A percentile compares a stretch with the other conserved stretches of the same genome.
phyloP scores from a whole-genome alignment of 2,797 vertebrate species.

The Gymnothorax reevesii region DNA sequence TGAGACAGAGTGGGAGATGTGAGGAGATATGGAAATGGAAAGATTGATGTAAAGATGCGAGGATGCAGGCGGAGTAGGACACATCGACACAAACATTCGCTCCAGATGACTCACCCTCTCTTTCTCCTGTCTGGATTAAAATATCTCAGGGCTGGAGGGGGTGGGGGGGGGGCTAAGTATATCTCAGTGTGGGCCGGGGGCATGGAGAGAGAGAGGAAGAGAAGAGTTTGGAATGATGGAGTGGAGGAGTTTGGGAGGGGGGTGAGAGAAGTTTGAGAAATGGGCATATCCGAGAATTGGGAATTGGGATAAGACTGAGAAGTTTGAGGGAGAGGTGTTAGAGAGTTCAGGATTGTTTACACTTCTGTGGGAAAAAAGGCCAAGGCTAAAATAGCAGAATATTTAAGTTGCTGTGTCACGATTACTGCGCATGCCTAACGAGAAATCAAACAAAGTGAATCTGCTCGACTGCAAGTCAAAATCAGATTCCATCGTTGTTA shows the following conservation, averaged over 20 bases:
- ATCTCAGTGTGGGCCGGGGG: constrained; percentile 44
- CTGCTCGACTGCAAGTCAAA: no score
- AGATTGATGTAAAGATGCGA: constrained; percentile 57
- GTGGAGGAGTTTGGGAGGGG: background rate
- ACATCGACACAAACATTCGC: constrained; percentile 73
- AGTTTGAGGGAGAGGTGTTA: background rate
- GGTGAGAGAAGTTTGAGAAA: background rate
- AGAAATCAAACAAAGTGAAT: no score
- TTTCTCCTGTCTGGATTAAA: constrained; percentile 76
- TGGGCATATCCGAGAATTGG: background rate
- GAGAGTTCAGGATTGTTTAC: background rate
- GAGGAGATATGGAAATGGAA: constrained; percentile 24
- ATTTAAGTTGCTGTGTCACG: background rate
- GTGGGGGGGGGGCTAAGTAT: constrained; percentile 76
- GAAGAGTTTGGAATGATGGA: background rate
- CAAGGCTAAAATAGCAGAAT: background rate
- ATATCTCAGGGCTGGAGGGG: constrained; percentile 77
- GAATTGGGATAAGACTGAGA: background rate
- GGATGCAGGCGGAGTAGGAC: constrained; percentile 43
- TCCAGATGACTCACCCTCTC: constrained; percentile 72
- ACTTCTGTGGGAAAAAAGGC: background rate
- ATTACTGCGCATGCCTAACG: background rate
- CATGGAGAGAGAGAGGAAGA: background rate
- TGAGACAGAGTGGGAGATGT: constrained; percentile 10
- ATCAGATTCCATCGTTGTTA: no score